Evolutionary conservation across 2,888 invertebrate species (phyloP).

Genomic region (Standfussiana lucernea): DNA sequence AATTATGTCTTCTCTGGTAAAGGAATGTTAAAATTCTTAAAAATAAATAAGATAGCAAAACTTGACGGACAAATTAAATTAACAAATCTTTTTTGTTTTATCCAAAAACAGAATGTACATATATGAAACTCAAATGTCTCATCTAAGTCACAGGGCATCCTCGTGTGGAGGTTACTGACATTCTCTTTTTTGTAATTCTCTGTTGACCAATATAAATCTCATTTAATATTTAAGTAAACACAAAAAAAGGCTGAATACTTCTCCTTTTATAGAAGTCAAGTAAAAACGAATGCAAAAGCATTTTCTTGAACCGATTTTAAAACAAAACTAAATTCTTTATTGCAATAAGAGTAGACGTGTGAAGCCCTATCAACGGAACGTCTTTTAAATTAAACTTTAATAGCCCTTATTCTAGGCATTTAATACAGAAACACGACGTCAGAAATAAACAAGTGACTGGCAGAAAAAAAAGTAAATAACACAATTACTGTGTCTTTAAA

Average conservation of each 20-base stretch:
- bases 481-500: slow-evolving; percentile 4
- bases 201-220: too few relatives aligned
- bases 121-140: background rate
- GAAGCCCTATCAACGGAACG: background rate
- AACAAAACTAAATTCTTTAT: slow-evolving; percentile 6
- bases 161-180: background rate
- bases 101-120: background rate
- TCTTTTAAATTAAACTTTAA: slow-evolving; percentile 30
- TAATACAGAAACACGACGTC: background rate
- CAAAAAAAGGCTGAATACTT: background rate
- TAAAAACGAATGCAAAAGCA: background rate
- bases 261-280: background rate
- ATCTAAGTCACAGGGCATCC: background rate
- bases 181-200: background rate
- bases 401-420: background rate
- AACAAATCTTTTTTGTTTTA: background rate
- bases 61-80: background rate
- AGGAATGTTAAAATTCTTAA: background rate
- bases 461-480: slow-evolving; percentile 10
- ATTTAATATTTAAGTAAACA: background rate
- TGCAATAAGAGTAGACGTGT: background rate
- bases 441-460: slow-evolving; percentile 2
- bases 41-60: background rate
- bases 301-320: slow-evolving; percentile 9
- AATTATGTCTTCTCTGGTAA: background rate